These are phyloP conservation scores for Hetaerina titia DNA, from an alignment of 2,888 invertebrate species.

Conservation along the genomic window DNA sequence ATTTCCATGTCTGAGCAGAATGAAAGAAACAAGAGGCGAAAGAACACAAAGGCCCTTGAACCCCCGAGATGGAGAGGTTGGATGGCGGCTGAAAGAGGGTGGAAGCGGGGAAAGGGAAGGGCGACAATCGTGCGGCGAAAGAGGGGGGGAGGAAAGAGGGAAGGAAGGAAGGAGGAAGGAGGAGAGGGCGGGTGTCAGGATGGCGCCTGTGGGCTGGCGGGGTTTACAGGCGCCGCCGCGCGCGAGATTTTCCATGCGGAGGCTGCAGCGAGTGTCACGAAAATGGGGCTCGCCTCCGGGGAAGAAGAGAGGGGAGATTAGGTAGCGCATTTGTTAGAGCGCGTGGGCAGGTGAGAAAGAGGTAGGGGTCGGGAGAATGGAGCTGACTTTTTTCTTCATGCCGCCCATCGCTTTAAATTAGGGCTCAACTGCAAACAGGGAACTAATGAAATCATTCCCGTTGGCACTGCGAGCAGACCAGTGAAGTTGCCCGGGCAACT, in stretches of 20 bases:
- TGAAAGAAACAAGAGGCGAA: slow-evolving; percentile 9
- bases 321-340: no score
- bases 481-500: not conserved
- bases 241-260: not conserved
- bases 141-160: not conserved
- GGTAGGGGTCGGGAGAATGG: not conserved
- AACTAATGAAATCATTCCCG: not conserved
- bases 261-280: not conserved
- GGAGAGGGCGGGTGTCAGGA: not conserved
- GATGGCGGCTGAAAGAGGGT: no score
- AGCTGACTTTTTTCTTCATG: not conserved
- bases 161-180: not conserved
- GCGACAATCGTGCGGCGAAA: not conserved
- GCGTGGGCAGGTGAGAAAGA: not conserved
- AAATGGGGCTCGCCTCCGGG: no score
- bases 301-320: no score
- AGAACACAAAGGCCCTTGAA: not conserved
- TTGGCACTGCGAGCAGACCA: not conserved
- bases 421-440: not conserved
- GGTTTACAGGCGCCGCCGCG: not conserved
- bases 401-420: not conserved
- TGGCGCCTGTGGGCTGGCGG: not conserved
- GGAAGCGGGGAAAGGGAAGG: not conserved
- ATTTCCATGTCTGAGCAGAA: slow-evolving; percentile 24
- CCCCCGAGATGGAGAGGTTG: no score